A percentile compares a stretch with the other conserved stretches of the same genome.
Conservation (phyloP, 2,113 vertebrate species). For the Dasyornis broadbenti region DNA sequence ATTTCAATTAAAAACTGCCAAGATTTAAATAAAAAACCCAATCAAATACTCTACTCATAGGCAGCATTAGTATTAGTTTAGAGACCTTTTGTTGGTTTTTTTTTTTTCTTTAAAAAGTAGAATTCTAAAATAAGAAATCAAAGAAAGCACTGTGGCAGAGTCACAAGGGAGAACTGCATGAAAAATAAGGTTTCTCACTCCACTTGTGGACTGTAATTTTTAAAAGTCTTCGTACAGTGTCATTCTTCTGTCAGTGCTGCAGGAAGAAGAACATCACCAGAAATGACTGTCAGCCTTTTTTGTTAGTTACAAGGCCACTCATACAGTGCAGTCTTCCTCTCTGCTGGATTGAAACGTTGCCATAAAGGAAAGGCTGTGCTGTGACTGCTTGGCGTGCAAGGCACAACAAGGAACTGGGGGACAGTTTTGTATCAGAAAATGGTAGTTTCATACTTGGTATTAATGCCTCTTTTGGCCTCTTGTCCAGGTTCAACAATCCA, state of each 20-base stretch:
- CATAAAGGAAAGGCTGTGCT: slow-evolving; percentile 85
- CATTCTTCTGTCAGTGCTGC: slow-evolving; percentile 79
- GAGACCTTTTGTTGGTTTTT: slow-evolving; percentile 41
- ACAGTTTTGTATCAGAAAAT: slow-evolving; percentile 97
- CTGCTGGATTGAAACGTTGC: slow-evolving; percentile 79
- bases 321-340: slow-evolving; percentile 80
- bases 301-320: slow-evolving; percentile 85
- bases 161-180: slow-evolving; percentile 64
- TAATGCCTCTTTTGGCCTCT: slow-evolving; percentile 98
- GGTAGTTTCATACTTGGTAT: slow-evolving; percentile 99
- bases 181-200: slow-evolving; percentile 65
- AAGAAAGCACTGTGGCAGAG: slow-evolving; percentile 74
- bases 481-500: slow-evolving; percentile 99
- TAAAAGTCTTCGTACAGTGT: slow-evolving; percentile 77
- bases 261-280: slow-evolving; percentile 79
- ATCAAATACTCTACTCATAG: slow-evolving; percentile 54
- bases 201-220: slow-evolving; percentile 76
- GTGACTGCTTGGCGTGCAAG: slow-evolving; percentile 82
- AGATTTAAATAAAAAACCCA: slow-evolving; percentile 64
- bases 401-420: slow-evolving; percentile 90
- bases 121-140: slow-evolving; percentile 70
- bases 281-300: slow-evolving; percentile 83
- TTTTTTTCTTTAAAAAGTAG: slow-evolving; percentile 55
- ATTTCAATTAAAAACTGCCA: slow-evolving; percentile 67
- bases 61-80: slow-evolving; percentile 69